Conservation (phyloP, 2,888 invertebrate genomes). For the Plagodis dolabraria region DNA sequence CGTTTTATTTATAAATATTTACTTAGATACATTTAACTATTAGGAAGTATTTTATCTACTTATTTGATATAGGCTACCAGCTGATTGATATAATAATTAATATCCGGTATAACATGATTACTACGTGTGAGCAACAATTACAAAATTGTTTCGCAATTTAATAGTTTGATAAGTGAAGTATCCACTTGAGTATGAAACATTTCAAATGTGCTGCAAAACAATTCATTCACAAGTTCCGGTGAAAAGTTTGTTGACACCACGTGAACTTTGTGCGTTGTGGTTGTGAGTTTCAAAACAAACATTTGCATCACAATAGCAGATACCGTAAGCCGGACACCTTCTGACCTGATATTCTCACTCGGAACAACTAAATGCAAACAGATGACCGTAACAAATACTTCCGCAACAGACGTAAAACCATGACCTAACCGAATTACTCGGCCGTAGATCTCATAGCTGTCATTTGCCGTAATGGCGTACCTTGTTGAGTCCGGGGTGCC, state of each 20-base stretch:
- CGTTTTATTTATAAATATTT: too few relatives aligned
- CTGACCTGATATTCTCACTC: constrained; percentile 9
- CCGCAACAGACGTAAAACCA: constrained; percentile 57
- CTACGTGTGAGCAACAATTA: neutral
- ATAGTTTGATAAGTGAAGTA: neutral
- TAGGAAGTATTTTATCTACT: neutral
- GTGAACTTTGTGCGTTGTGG: constrained; percentile 55
- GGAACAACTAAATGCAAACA: constrained; percentile 39
- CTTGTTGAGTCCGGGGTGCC: constrained; percentile 89
- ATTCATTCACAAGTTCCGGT: constrained; percentile 24
- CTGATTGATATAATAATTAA: constrained; percentile 3
- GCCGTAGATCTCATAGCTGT: constrained; percentile 34
- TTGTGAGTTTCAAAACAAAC: constrained; percentile 59
- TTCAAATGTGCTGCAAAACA: constrained; percentile 25
- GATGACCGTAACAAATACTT: constrained; percentile 49
- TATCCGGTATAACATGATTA: constrained; percentile 1
- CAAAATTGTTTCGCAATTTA: neutral
- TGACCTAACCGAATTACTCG: constrained; percentile 62
- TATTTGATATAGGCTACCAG: neutral
- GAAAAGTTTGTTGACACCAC: constrained; percentile 59
- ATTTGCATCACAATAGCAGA: constrained; percentile 51
- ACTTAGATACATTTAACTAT: too few relatives aligned
- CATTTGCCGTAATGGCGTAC: constrained; percentile 60
- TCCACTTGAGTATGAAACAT: neutral
- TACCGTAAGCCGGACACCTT: constrained; percentile 7